Conservation (phyloP, 2,888 invertebrate species). For the Drosophila stalkeri region DNA sequence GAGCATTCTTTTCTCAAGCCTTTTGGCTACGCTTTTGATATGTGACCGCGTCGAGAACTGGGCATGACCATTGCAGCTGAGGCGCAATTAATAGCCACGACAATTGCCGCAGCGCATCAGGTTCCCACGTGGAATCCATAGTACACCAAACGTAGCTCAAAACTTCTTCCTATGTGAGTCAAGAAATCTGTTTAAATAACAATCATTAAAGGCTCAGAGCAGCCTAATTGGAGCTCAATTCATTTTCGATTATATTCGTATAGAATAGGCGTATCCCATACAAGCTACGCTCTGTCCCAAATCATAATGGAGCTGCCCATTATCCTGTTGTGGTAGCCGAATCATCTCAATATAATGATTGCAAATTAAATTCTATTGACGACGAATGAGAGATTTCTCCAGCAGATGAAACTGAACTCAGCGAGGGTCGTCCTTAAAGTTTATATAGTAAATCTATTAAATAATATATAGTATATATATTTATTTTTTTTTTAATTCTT, state of each 20-base stretch:
- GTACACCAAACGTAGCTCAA: too few relatives aligned
- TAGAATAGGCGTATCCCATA: slow-evolving; percentile 20
- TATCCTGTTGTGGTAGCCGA: slow-evolving; percentile 63
- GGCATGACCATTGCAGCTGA: slow-evolving; percentile 36
- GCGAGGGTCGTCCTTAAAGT: slow-evolving; percentile 16
- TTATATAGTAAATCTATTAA: neutral
- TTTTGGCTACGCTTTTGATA: slow-evolving; percentile 77
- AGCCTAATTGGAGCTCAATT: slow-evolving; percentile 65
- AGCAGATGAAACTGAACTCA: neutral
- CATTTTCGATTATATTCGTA: slow-evolving; percentile 47
- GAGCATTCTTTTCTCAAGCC: slow-evolving; percentile 77
- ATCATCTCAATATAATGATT: slow-evolving; percentile 48
- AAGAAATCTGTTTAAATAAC: slow-evolving; percentile 56
- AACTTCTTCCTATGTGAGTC: slow-evolving; percentile 20
- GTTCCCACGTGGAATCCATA: slow-evolving; percentile 66
- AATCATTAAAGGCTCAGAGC: slow-evolving; percentile 56
- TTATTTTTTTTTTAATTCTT: too few relatives aligned
- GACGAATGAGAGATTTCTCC: slow-evolving; percentile 3
- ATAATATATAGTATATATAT: neutral
- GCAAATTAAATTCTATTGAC: slow-evolving; percentile 50
- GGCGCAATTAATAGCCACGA: slow-evolving; percentile 66
- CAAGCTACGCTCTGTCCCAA: slow-evolving; percentile 2
- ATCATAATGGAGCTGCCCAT: slow-evolving; percentile 54
- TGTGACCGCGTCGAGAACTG: slow-evolving; percentile 57
- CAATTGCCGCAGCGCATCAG: slow-evolving; percentile 47